phyloP scores from a whole-genome alignment of 2,113 vertebrate species.

The Stomatorhinus ivindoensis region DNA sequence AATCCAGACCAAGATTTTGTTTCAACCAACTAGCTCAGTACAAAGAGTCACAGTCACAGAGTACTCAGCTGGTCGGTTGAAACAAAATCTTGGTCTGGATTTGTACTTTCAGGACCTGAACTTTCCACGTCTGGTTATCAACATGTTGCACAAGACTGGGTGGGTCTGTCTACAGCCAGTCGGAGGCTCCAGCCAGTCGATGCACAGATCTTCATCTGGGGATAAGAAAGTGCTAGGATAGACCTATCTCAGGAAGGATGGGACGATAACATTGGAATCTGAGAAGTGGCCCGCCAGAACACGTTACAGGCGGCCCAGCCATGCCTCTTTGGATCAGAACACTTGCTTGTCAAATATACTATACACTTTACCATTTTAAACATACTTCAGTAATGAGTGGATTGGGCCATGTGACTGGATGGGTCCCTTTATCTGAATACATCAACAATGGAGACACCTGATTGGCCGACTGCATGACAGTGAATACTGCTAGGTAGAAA shows the following conservation, averaged over 20 bases:
- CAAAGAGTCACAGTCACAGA: no score
- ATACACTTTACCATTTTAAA: neutral
- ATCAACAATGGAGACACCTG: neutral
- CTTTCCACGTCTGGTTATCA: neutral
- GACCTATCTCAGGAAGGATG: conserved; percentile 31
- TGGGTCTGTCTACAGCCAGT: neutral
- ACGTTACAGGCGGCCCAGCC: neutral
- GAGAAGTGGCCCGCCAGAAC: conserved; percentile 2
- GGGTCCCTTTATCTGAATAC: neutral
- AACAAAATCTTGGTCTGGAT: neutral
- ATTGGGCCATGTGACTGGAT: neutral
- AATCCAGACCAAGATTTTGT: no score
- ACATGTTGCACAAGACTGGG: neutral
- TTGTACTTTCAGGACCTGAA: neutral
- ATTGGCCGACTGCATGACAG: neutral
- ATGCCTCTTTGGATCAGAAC: neutral
- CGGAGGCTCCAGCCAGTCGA: neutral
- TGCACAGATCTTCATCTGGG: conserved; percentile 33
- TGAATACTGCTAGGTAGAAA: neutral
- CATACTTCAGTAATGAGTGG: neutral
- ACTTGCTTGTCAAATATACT: neutral
- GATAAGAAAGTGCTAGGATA: conserved; percentile 13
- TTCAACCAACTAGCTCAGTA: no score
- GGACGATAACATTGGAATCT: conserved; percentile 35
- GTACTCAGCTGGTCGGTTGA: neutral